A percentile compares a stretch with the other conserved stretches of the same genome.
Conservation (phyloP, 2,888 invertebrate genomes). For the Selenia dentaria region DNA sequence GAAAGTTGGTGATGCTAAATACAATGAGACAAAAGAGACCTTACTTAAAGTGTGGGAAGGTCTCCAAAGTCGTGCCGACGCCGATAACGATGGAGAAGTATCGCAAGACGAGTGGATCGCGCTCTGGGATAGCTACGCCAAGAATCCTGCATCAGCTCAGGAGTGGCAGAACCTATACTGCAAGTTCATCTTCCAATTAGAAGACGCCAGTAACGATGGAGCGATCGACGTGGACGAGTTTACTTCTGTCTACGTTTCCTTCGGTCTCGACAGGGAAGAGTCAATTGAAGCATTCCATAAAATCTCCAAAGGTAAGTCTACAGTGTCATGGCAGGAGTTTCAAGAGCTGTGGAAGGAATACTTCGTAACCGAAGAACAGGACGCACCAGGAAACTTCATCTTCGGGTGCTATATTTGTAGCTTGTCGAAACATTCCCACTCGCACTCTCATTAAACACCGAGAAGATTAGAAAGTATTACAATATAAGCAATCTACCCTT, state of each 20-base stretch:
- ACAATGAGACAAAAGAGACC: constrained; percentile 89
- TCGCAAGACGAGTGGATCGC: constrained; percentile 94
- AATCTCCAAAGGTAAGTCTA: constrained; percentile 89
- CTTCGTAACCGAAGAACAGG: constrained; percentile 91
- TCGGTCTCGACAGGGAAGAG: constrained; percentile 90
- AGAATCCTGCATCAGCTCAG: constrained; percentile 88
- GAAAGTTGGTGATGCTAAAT: constrained; percentile 88
- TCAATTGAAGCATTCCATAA: constrained; percentile 91
- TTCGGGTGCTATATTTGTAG: constrained; percentile 75
- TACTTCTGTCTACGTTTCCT: constrained; percentile 91
- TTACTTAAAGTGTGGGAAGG: constrained; percentile 94
- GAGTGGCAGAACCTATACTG: constrained; percentile 94
- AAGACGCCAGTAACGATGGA: constrained; percentile 92
- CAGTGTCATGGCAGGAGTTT: constrained; percentile 91
- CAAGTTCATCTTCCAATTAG: constrained; percentile 94
- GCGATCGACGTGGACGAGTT: constrained; percentile 93
- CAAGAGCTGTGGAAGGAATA: constrained; percentile 93
- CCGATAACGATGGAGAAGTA: constrained; percentile 93
- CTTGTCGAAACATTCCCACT: constrained; percentile 39
- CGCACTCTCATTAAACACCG: constrained; percentile 34
- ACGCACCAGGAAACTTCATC: constrained; percentile 93
- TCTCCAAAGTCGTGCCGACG: constrained; percentile 91
- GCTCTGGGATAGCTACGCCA: constrained; percentile 93
- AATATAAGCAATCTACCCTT: no score
- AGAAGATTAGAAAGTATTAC: no score